Evolutionary conservation across 2,797 vertebrate species (phyloP).

Genomic region (Mastacembelus armatus): DNA sequence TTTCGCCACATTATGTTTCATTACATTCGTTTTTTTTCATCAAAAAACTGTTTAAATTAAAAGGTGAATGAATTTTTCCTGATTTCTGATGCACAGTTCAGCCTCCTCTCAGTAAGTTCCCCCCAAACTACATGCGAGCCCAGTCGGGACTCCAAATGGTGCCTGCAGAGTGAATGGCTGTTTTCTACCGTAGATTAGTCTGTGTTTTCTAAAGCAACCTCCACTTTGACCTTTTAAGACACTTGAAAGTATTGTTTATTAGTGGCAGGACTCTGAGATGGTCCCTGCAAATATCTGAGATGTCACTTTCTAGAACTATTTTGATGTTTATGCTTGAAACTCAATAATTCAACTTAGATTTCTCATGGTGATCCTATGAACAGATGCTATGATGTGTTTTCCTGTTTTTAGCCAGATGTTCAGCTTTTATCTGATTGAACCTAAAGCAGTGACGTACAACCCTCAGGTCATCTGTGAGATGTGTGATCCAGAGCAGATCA

Average conservation of each 20-base stretch:
- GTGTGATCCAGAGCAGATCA: not conserved
- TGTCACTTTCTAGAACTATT: constrained; percentile 62
- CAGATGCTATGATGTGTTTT: constrained; percentile 25
- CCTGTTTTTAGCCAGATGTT: constrained; percentile 36
- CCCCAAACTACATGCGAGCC: not conserved
- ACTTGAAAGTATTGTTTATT: constrained; percentile 54
- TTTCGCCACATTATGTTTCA: too few relatives aligned
- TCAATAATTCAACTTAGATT: constrained; percentile 39
- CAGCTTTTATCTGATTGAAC: constrained; percentile 23
- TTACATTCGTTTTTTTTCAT: too few relatives aligned
- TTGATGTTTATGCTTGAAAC: constrained; percentile 67
- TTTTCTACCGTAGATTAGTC: constrained; percentile 49
- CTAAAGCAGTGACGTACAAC: constrained; percentile 16
- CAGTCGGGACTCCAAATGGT: constrained; percentile 36
- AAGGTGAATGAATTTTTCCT: not conserved
- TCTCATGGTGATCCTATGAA: constrained; percentile 27
- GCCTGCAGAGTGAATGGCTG: constrained; percentile 43
- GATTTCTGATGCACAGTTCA: not conserved
- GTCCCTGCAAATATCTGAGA: constrained; percentile 44
- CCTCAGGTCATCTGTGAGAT: not conserved
- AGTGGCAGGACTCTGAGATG: not conserved
- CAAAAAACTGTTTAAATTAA: too few relatives aligned
- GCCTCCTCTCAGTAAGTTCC: not conserved
- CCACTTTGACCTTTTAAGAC: constrained; percentile 56
- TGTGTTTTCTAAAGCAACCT: constrained; percentile 52